These are phyloP conservation scores for Upupa epops DNA, from an alignment of 2,113 vertebrate genomes.

Conservation along the genomic window DNA sequence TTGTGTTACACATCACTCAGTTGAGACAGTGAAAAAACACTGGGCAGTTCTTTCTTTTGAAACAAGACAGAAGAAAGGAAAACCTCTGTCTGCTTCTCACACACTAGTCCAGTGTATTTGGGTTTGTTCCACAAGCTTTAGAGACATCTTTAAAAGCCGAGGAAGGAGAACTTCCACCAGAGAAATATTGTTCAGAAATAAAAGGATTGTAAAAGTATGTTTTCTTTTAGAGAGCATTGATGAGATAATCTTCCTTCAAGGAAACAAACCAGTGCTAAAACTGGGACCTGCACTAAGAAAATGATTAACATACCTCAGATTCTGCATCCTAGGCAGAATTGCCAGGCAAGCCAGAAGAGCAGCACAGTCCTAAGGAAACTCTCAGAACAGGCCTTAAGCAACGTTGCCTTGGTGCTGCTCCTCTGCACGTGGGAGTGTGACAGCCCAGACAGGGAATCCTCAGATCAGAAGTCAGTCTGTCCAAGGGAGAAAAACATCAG, in stretches of 20 bases:
- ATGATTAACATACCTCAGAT: not conserved
- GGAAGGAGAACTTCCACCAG: not conserved
- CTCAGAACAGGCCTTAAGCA: not conserved
- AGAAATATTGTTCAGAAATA: not conserved
- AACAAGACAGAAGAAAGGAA: not conserved
- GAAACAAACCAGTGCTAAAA: not conserved
- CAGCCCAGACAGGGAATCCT: conserved; percentile 33
- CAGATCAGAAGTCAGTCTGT: conserved; percentile 40
- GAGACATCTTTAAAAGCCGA: not conserved
- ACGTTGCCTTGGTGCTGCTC: conserved; percentile 17
- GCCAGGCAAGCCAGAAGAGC: not conserved
- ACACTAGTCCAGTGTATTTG: not conserved
- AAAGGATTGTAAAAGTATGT: not conserved
- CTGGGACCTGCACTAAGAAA: not conserved
- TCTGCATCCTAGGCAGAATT: conserved; percentile 2
- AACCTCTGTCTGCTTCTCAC: not conserved
- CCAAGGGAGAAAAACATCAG: conserved; percentile 26
- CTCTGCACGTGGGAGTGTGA: not conserved
- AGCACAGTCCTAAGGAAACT: conserved; percentile 3
- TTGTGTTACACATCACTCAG: not conserved
- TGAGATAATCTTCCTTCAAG: not conserved
- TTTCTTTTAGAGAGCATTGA: not conserved
- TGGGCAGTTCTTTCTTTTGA: not conserved
- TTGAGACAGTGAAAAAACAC: not conserved
- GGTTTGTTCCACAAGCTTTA: not conserved